Evolutionary conservation across 2,797 vertebrate genomes (phyloP), one percentile per base, ranked within the genome.

Genomic region (Agapornis canus): DNA sequence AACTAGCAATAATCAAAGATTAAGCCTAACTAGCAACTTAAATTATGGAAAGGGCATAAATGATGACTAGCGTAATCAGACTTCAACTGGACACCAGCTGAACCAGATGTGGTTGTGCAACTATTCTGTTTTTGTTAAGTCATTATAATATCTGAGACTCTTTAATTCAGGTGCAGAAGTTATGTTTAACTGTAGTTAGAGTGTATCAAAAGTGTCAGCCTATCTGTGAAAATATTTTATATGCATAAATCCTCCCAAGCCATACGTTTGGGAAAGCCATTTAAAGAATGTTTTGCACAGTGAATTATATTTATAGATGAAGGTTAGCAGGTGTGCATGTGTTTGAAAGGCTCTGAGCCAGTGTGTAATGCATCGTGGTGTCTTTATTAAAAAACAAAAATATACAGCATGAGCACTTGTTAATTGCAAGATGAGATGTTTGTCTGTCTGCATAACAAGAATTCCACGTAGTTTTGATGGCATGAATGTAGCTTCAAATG

Each of bases 401-500:
- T 40, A 26, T 60, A 9, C 27, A 16, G 8, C 39, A 13, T 21
- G 66, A 86, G 26, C 60, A 49, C 43, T 92, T 86, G 63, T 2
- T 85, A 92, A 93, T 83, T 79, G 15, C 3, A 19, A 63, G 70
- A n/a, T n/a, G 78, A 85, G 86, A 80, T 91, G 54, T 82, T 93
- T 86, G 14, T 79, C 88, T 71, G 29, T 79, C 52, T 96, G 80
- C 54, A 6, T 35, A 52, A 84, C 51, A 66, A 42, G 88, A 93
- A 89, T 93, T 90, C 82, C 59, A 29, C 77, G 3, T 56, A 40
- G 59, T 95, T 97, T 90, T 94, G 64, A 81, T 88, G 95, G 76
- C 76, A 88, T 25, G 84, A 95, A 35, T 86, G 29, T 18, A 76
- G 82, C 85, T 88, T 94, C 86, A 93, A 96, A 96, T 95, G 89